Evolutionary conservation across 2,113 vertebrate species (phyloP).

Genomic region (Electrona antarctica): DNA sequence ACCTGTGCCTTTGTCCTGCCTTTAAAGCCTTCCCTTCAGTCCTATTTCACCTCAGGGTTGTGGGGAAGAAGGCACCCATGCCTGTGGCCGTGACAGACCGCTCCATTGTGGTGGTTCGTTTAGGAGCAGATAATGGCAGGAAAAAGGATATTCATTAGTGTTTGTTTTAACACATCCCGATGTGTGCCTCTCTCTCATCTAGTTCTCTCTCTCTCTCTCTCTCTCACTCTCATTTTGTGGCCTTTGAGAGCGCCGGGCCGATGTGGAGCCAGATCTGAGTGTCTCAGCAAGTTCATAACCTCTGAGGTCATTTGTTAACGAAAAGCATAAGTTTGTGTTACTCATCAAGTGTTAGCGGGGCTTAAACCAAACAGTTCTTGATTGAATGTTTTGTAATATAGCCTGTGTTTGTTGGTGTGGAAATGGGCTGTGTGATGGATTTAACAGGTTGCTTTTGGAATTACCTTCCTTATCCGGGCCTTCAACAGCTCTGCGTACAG

Average conservation of each 20-base stretch:
- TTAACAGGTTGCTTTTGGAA: conserved; percentile 54
- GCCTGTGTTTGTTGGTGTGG: conserved; percentile 17
- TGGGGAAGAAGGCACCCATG: conserved; percentile 27
- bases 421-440: conserved; percentile 48
- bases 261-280: neutral
- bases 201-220: no score
- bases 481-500: neutral
- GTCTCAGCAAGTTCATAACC: conserved; percentile 2
- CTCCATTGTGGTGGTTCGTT: conserved; percentile 59
- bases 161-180: conserved; percentile 46
- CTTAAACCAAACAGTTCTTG: conserved; percentile 35
- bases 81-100: conserved; percentile 62
- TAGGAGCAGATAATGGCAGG: conserved; percentile 57
- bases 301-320: conserved; percentile 26
- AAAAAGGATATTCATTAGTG: conserved; percentile 55
- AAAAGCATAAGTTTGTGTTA: conserved; percentile 39
- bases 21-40: conserved; percentile 9
- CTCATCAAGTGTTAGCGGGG: conserved; percentile 35
- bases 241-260: conserved; percentile 10
- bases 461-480: conserved; percentile 17
- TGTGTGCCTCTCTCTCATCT: neutral
- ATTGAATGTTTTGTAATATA: conserved; percentile 42
- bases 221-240: conserved; percentile 9
- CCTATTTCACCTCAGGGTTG: conserved; percentile 38
- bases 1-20: conserved; percentile 79